Percentiles rank a stretch among this genome's conserved stretches.
These are phyloP conservation scores for Dryobotodes eremita DNA, from an alignment of 2,888 invertebrate genomes.

Conservation along the genomic window DNA sequence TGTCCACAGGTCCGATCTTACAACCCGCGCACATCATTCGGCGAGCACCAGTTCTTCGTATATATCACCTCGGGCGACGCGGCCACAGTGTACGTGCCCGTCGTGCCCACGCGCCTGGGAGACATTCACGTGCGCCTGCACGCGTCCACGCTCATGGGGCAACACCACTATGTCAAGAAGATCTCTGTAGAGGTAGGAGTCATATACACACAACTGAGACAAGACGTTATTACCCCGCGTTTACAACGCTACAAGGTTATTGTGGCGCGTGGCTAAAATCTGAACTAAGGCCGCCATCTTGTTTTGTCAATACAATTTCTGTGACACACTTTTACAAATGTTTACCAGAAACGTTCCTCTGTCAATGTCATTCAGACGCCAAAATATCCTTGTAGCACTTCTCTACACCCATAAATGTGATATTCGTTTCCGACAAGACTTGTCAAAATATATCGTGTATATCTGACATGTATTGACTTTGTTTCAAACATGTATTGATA, in stretches of 20 bases:
- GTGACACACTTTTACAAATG: too few species aligned
- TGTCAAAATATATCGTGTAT: too few species aligned
- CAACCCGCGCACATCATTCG: constrained; percentile 96
- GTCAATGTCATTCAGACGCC: too few species aligned
- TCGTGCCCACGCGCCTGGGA: constrained; percentile 93
- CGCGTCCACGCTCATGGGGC: constrained; percentile 94
- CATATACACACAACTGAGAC: neutral
- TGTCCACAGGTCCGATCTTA: constrained; percentile 93
- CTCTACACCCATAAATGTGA: too few species aligned
- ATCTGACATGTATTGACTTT: too few species aligned
- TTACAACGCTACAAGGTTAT: neutral
- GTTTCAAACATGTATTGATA: too few species aligned
- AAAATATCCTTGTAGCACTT: too few species aligned
- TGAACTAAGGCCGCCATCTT: neutral
- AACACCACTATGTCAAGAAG: constrained; percentile 92
- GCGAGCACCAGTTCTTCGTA: constrained; percentile 98
- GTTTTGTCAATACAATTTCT: too few species aligned
- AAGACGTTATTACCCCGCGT: neutral
- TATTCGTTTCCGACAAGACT: too few species aligned
- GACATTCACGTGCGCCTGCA: constrained; percentile 92
- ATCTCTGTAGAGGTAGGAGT: constrained; percentile 71
- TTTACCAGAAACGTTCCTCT: too few species aligned
- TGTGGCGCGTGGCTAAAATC: neutral
- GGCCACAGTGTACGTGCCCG: constrained; percentile 96
- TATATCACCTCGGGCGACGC: constrained; percentile 95